Conservation (phyloP, 1,140 invertebrate genomes). For the Lanistes nyassanus region DNA sequence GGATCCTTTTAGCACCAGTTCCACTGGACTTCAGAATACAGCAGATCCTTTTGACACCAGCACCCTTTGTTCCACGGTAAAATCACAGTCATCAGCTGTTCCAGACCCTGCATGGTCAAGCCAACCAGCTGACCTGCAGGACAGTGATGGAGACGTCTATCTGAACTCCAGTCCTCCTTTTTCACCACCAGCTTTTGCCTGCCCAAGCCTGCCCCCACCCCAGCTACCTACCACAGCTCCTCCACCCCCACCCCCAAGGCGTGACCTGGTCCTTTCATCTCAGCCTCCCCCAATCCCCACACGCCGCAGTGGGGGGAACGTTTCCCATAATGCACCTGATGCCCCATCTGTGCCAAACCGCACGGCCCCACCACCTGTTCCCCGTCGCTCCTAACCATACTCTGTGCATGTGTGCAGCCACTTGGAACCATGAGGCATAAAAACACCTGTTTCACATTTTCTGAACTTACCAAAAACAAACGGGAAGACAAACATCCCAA, state of each 20-base stretch:
- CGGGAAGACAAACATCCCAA: no score
- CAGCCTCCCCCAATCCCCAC: constrained; percentile 26
- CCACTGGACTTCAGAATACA: not conserved
- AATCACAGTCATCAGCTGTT: not conserved
- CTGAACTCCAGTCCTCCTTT: constrained; percentile 19
- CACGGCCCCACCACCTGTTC: constrained; percentile 31
- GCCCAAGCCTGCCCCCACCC: constrained; percentile 22
- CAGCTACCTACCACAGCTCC: not conserved
- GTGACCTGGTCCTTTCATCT: constrained; percentile 26
- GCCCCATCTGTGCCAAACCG: constrained; percentile 44
- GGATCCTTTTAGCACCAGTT: constrained; percentile 46
- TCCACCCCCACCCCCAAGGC: constrained; percentile 28
- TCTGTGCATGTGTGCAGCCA: no score
- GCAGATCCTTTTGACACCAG: constrained; percentile 28
- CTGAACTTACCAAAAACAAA: no score
- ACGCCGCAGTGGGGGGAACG: constrained; percentile 6
- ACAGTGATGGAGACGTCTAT: constrained; percentile 10
- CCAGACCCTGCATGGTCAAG: not conserved
- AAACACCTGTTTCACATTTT: no score
- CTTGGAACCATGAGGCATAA: no score
- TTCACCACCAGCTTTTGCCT: constrained; percentile 14
- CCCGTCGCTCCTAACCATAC: constrained; percentile 13
- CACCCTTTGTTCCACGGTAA: not conserved
- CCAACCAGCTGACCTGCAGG: not conserved
- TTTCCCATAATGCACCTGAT: not conserved